Evolutionary conservation across 2,797 vertebrate genomes (phyloP), one percentile per base, ranked within the genome.

Genomic region (Myiotriccus ornatus): DNA sequence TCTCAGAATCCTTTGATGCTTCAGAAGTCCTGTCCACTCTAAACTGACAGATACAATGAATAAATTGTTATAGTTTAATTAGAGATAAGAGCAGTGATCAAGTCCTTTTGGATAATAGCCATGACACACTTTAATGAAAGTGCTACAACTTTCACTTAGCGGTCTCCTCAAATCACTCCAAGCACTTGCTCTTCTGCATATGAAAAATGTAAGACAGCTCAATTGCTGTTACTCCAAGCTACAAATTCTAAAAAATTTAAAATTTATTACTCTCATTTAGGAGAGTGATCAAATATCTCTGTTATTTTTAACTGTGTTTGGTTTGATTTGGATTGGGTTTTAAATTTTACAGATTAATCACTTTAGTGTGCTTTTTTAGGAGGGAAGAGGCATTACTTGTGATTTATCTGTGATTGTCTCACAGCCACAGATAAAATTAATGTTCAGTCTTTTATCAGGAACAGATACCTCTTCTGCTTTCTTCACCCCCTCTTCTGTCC

Each of bases 41-140:
- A 35, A 94, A 89, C 35, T 89, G 88, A 85, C 82, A 92, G 69
- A 76, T 44, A 47, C 8, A 59, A 68, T 0, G 25, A 88, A 87
- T 88, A 62, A 81, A 67, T 76, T 73, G 57, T 81, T 83, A 47
- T 14, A 39, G 87, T 93, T 95, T 95, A 94, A 95, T 92, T 95
- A 87, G 81, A 89, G 79, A 65, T 76, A 74, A 82, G 68, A 93
- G 79, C 32, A 22, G 11, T 56, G 21, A 35, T 87, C 28, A 35
- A 77, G 65, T 91, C 62, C n/a, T 85, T 88, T 86, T 89, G 73
- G 91, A 80, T 57, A 76, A 47, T 69, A 81, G 82, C 75, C 87
- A 60, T 39, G 69, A 52, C 32, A 59, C 1, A 2, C 63, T 85
- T 70, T 81, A 81, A 82, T 71, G 32, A 34, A 93, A 83, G 62